These are phyloP conservation scores for Tiliqua scincoides DNA, from an alignment of 2,113 vertebrate genomes.

Conservation along the genomic window DNA sequence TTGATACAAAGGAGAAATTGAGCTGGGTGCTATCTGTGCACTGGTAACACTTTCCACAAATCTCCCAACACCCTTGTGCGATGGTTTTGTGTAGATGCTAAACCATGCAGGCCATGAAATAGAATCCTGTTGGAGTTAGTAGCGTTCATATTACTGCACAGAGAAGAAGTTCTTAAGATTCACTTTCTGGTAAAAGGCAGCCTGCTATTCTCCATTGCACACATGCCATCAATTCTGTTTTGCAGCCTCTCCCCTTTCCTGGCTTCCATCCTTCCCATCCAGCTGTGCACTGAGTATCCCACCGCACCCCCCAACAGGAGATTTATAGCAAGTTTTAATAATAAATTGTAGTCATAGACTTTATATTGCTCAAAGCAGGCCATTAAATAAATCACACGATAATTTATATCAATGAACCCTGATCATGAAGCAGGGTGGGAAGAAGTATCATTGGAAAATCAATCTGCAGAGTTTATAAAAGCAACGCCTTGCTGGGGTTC, in stretches of 20 bases:
- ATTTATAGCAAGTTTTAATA: conserved; percentile 69
- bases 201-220: too few species aligned
- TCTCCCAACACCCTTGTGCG: too few species aligned
- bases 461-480: conserved; percentile 55
- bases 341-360: conserved; percentile 63
- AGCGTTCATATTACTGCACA: too few species aligned
- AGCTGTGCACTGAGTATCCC: background rate
- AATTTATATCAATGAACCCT: conserved; percentile 69
- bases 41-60: too few species aligned
- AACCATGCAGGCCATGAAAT: too few species aligned
- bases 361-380: conserved; percentile 59
- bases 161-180: too few species aligned
- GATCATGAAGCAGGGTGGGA: conserved; percentile 35
- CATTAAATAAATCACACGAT: conserved; percentile 69
- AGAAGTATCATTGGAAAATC: conserved; percentile 56
- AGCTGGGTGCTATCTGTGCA: too few species aligned
- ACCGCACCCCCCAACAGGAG: conserved; percentile 24
- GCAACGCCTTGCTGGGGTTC: conserved; percentile 18
- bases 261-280: background rate
- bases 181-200: too few species aligned
- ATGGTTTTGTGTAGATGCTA: too few species aligned
- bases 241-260: background rate
- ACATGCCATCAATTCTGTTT: background rate
- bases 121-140: too few species aligned
- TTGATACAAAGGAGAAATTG: too few species aligned